Conservation (phyloP, 2,113 vertebrate species). For the Chiloscyllium plagiosum region DNA sequence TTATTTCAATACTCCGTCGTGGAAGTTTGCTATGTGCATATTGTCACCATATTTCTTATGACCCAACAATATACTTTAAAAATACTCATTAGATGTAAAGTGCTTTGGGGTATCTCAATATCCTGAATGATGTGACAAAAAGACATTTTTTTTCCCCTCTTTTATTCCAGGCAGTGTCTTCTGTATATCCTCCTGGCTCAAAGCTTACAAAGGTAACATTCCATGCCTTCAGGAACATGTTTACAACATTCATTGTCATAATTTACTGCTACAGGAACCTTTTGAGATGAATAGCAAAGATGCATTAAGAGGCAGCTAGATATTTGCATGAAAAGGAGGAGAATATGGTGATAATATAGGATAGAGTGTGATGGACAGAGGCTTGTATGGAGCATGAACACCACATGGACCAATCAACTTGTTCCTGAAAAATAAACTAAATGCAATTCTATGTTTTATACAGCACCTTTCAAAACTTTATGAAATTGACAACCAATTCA, state of each 20-base stretch:
- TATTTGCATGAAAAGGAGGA: no score
- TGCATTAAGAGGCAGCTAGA: no score
- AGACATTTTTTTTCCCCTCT: not conserved
- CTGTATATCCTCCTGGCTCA: not conserved
- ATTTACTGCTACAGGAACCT: not conserved
- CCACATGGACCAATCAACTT: no score
- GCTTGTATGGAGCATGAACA: no score
- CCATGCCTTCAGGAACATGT: not conserved
- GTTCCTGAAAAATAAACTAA: no score
- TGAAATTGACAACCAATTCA: not conserved
- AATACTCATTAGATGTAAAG: not conserved
- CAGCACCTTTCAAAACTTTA: not conserved
- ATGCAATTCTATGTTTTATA: not conserved
- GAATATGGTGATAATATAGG: no score
- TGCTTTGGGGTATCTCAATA: not conserved
- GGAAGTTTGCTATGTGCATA: not conserved
- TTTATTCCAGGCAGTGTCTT: not conserved
- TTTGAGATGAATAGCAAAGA: not conserved
- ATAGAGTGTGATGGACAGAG: no score
- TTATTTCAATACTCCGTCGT: not conserved
- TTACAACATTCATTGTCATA: not conserved
- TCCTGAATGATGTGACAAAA: not conserved
- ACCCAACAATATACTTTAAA: not conserved
- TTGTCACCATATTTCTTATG: not conserved
- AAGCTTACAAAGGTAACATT: not conserved